Evolutionary conservation across 1,140 invertebrate genomes (phyloP), one percentile per base, ranked within the genome.

Genomic region (Saccostrea cuccullata): DNA sequence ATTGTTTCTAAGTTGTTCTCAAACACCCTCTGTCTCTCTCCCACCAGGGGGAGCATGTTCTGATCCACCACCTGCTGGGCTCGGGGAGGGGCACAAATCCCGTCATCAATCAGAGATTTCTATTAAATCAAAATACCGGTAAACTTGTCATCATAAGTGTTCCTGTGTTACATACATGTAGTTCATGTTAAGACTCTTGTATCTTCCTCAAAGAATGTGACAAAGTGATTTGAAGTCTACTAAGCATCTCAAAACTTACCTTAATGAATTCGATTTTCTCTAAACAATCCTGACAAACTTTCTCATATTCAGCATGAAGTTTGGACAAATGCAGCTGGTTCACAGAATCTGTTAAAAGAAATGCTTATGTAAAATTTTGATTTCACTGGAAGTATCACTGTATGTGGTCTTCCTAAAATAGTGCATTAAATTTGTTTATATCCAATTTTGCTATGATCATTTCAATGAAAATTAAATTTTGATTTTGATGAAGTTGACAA

Each of bases 1-100:
- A 95, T 94, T 2, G 90, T 91, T 87, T 95, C 94, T 55, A 94
- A 87, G 40, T 92, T 92, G 40, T 92, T 15, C 87, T 95, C 94
- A 91, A 93, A 94, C 55, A 92, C 84, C 60, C 90, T 90, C 88
- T 95, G 94, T 89, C 91, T 87, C 36, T 93, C 91, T 56, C 94
- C 94, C 26, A 95, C 92, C 84, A 94, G 89, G 20, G 94, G 94
- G n/a, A 95, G 88, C 91, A 94, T 93, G 70, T 90, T 86, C 58
- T 92, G 90, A 55, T 94, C 92, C 1, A 95, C 89, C 12, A 94
- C 91, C 70, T 91, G 86, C 73, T 91, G 88, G 15, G 92, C 94
- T 56, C 91, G 86, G 23, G 87, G 64, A n/a, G 90, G 89, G 20
- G 90, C 89, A 87, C 91, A 92, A 1, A 94, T 90, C n/a, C 93